A percentile compares a stretch with the other conserved stretches of the same genome.
These are phyloP conservation scores for Lepidurus arcticus DNA, from an alignment of 1,140 invertebrate genomes.

Conservation along the genomic window DNA sequence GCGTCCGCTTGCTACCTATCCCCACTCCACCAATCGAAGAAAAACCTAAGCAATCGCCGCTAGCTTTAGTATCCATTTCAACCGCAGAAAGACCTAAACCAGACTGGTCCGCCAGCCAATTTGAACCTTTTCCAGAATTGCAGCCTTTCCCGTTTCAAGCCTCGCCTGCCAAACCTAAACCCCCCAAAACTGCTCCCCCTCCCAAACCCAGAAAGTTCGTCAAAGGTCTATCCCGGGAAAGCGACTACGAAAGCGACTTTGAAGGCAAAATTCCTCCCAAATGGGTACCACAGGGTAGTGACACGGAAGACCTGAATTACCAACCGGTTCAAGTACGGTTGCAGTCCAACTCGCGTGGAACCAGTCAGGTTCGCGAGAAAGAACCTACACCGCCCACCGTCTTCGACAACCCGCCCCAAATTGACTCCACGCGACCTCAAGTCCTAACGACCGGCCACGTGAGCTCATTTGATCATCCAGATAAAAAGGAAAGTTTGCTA, in stretches of 20 bases:
- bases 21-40: conserved; percentile 35
- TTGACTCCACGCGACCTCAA: conserved; percentile 32
- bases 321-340: conserved; percentile 46
- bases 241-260: conserved; percentile 69
- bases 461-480: not conserved
- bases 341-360: not conserved
- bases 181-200: conserved; percentile 44
- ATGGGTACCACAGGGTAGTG: conserved; percentile 61
- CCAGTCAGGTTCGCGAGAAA: not conserved
- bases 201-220: conserved; percentile 60
- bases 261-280: conserved; percentile 57
- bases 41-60: conserved; percentile 11
- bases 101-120: not conserved
- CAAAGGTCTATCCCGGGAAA: conserved; percentile 60
- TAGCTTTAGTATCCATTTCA: conserved; percentile 20
- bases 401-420: conserved; percentile 30
- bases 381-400: conserved; percentile 33
- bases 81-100: conserved; percentile 36
- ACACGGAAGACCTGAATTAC: conserved; percentile 53
- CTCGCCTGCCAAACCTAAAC: conserved; percentile 43
- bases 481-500: not conserved
- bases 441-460: not conserved
- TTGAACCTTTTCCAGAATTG: conserved; percentile 39
- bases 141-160: conserved; percentile 50
- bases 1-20: conserved; percentile 55